These are phyloP conservation scores for Chionis minor DNA, from an alignment of 2,113 vertebrate genomes.

Conservation along the genomic window DNA sequence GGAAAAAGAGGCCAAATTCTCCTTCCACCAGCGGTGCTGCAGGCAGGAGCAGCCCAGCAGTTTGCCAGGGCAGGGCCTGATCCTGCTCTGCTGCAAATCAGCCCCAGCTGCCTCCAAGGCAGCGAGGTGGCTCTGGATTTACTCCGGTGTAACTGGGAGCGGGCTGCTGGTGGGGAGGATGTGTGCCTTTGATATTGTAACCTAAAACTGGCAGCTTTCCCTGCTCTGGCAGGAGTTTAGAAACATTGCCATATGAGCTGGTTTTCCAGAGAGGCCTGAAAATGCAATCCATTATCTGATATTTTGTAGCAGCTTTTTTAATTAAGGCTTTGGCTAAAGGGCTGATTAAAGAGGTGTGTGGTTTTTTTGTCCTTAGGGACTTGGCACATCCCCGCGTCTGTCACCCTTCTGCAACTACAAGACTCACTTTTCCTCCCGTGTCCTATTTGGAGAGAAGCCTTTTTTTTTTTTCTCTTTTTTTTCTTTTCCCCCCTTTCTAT, in stretches of 20 bases:
- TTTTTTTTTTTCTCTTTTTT: neutral
- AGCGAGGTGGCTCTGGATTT: neutral
- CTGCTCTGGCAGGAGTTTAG: neutral
- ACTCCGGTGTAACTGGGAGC: neutral
- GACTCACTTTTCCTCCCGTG: conserved; percentile 60
- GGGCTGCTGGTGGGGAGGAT: neutral
- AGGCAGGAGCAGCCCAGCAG: neutral
- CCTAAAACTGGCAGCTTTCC: conserved; percentile 2
- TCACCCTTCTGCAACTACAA: neutral
- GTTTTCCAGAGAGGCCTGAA: conserved; percentile 20
- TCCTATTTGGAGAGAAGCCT: neutral
- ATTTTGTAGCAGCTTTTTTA: conserved; percentile 35
- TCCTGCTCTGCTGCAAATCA: neutral
- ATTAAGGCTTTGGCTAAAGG: conserved; percentile 25
- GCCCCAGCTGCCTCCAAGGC: neutral
- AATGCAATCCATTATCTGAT: conserved; percentile 49
- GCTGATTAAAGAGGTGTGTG: neutral
- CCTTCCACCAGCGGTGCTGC: neutral
- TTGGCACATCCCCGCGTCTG: neutral
- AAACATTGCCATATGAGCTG: neutral
- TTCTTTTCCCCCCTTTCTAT: neutral
- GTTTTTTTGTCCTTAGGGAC: neutral
- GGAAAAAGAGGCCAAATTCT: fast-evolving
- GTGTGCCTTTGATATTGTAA: neutral
- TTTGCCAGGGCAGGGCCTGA: neutral